phyloP scores from a whole-genome alignment of 2,113 vertebrate genomes.

The Neotoma lepida region DNA sequence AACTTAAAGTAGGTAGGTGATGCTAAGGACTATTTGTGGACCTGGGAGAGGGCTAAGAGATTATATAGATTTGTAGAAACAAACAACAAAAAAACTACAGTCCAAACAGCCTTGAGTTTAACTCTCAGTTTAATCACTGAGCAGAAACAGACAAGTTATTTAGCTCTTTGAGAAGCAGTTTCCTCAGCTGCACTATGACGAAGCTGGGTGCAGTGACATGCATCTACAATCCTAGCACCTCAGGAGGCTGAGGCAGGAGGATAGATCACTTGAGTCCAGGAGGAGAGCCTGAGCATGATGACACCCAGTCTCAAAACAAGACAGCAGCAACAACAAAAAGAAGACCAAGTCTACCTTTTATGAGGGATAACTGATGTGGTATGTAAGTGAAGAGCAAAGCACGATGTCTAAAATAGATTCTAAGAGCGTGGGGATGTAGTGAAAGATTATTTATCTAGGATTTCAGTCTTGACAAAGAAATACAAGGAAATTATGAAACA shows the following conservation, averaged over 20 bases:
- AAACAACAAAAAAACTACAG: background rate
- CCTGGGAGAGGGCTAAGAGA: background rate
- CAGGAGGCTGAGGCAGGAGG: background rate
- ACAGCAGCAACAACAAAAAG: background rate
- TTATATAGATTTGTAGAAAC: background rate
- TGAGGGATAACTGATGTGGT: background rate
- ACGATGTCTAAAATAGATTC: background rate
- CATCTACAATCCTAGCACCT: background rate
- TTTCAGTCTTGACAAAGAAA: slow-evolving; percentile 12
- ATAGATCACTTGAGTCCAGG: background rate
- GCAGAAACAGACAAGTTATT: background rate
- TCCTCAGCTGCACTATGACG: background rate
- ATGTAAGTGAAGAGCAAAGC: background rate
- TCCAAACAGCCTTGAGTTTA: background rate
- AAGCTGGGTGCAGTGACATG: background rate
- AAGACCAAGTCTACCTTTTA: background rate
- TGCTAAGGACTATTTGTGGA: background rate
- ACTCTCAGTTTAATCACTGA: background rate
- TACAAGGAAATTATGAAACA: background rate
- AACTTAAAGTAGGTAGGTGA: background rate
- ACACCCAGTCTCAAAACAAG: background rate
- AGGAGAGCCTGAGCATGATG: background rate
- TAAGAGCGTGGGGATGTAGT: background rate
- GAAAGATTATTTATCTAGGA: slow-evolving; percentile 2
- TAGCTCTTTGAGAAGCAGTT: background rate